phyloP scores from a whole-genome alignment of 2,888 invertebrate genomes.

The Leptothorax acervorum region DNA sequence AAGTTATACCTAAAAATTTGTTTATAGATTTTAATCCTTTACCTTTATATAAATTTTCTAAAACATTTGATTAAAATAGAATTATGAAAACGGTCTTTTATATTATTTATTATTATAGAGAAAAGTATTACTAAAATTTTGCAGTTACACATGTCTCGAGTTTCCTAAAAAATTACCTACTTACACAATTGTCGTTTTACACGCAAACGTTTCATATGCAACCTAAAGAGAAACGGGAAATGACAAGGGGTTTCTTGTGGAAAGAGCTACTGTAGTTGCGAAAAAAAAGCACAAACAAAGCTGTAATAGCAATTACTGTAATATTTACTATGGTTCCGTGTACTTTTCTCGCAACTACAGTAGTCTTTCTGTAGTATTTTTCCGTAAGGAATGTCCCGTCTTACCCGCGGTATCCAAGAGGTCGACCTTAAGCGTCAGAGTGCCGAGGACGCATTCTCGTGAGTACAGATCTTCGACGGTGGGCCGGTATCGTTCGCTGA shows the following conservation, averaged over 20 bases:
- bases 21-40: background rate
- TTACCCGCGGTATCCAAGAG: constrained; percentile 84
- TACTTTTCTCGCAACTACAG: too few species aligned
- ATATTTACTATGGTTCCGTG: too few species aligned
- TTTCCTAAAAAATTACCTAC: background rate
- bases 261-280: too few species aligned
- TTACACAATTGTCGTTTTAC: background rate
- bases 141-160: background rate
- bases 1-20: background rate
- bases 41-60: background rate
- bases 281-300: too few species aligned
- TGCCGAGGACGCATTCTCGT: constrained; percentile 92
- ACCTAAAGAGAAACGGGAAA: background rate
- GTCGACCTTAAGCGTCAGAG: constrained; percentile 90
- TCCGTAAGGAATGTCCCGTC: background rate
- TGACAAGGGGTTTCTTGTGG: too few species aligned
- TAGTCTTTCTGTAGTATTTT: too few species aligned
- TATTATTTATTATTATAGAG: background rate
- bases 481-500: constrained; percentile 92
- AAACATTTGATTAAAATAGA: background rate
- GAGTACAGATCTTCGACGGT: constrained; percentile 96
- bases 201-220: background rate
- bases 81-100: background rate
- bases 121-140: background rate
- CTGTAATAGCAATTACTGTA: too few species aligned